These are phyloP conservation scores for Paracentrotus lividus DNA, from an alignment of 53 echinoderm and acorn worm species.

Conservation along the genomic window DNA sequence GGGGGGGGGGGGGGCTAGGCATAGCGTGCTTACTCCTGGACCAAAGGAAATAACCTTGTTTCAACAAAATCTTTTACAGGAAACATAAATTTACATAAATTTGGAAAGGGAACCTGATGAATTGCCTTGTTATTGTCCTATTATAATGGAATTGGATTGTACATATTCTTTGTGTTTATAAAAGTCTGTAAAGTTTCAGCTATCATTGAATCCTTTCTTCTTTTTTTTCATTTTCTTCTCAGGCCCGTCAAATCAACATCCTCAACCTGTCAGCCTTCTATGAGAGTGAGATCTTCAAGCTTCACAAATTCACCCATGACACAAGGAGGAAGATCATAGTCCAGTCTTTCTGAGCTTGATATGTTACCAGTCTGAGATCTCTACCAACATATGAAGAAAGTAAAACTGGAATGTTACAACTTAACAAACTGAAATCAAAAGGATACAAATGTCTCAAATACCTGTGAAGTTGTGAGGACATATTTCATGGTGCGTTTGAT, in stretches of 20 bases:
- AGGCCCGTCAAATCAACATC: slow-evolving; percentile 99
- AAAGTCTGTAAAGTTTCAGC: not conserved
- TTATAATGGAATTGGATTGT: too few species aligned
- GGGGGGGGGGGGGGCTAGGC: too few species aligned
- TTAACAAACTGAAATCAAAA: not conserved
- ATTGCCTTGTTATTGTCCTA: too few species aligned
- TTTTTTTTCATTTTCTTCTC: slow-evolving; percentile 21
- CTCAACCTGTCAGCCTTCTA: slow-evolving; percentile 90
- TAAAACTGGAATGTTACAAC: slow-evolving; percentile 3
- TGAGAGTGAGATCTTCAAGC: slow-evolving; percentile 92
- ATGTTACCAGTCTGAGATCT: not conserved
- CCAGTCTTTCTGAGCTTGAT: slow-evolving; percentile 78
- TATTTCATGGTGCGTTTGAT: not conserved
- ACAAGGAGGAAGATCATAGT: slow-evolving; percentile 86
- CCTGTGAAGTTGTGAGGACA: not conserved
- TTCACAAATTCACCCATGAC: slow-evolving; percentile 95
- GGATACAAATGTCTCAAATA: not conserved
- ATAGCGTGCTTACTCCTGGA: too few species aligned
- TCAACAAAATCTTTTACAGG: too few species aligned
- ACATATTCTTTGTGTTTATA: too few species aligned
- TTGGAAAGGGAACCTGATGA: too few species aligned
- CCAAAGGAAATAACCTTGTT: too few species aligned
- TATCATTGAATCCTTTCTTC: not conserved
- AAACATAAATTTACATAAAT: too few species aligned
- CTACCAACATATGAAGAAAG: not conserved